These are phyloP conservation scores for Octomys mimax DNA, from an alignment of 2,797 vertebrate genomes.

Conservation along the genomic window DNA sequence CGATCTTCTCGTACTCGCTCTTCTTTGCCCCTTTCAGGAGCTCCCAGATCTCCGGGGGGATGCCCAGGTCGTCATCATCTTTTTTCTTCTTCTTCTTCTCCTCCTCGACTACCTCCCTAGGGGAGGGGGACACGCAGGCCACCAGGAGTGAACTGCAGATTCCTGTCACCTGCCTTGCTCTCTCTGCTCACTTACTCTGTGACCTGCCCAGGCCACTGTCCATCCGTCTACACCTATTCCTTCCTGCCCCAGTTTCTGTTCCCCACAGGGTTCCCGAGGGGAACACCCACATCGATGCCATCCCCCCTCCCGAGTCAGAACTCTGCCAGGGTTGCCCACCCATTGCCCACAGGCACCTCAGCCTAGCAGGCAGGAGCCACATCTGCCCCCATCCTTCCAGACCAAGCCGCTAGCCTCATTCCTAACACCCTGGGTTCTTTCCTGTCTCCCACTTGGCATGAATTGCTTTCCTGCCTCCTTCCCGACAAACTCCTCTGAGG, in stretches of 20 bases:
- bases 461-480: background rate
- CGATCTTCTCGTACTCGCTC: conserved; percentile 96
- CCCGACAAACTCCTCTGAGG: background rate
- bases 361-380: background rate
- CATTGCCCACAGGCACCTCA: background rate
- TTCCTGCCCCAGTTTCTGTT: background rate
- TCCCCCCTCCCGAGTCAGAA: background rate
- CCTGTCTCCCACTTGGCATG: background rate
- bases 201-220: background rate
- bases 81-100: conserved; percentile 90
- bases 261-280: background rate
- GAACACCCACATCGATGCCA: background rate
- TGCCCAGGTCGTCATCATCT: conserved; percentile 91
- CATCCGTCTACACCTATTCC: background rate
- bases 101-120: conserved; percentile 89
- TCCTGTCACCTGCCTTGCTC: background rate
- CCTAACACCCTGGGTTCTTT: background rate
- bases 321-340: background rate
- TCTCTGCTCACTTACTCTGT: accelerated
- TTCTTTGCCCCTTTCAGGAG: conserved; percentile 92
- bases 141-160: background rate
- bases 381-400: background rate
- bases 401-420: too few relatives aligned
- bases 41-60: conserved; percentile 94
- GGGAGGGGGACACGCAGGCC: too few relatives aligned